phyloP scores from a whole-genome alignment of 2,113 vertebrate species.

The Tympanuchus pallidicinctus region DNA sequence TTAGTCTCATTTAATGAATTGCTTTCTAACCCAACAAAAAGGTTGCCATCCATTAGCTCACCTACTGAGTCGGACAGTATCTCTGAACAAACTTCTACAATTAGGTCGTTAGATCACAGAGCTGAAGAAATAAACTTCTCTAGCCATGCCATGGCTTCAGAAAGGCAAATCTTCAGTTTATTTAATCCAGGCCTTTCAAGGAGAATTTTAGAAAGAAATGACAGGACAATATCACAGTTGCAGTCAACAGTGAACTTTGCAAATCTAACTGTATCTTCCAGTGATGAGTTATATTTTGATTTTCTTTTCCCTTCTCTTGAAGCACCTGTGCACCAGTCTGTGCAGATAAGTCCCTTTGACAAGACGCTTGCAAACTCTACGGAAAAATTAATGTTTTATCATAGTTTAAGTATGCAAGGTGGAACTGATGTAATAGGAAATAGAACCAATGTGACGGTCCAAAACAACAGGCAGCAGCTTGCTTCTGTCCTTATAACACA shows the following conservation, averaged over 20 bases:
- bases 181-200: background rate
- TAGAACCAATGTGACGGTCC: background rate
- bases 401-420: background rate
- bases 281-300: background rate
- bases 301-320: conserved; percentile 37
- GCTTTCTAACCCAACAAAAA: conserved; percentile 44
- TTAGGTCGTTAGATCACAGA: background rate
- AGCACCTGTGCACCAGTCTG: background rate
- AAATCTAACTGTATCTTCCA: background rate
- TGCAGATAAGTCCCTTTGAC: conserved; percentile 8
- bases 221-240: background rate
- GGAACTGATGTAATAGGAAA: background rate
- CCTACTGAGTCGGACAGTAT: background rate
- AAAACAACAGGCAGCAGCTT: background rate
- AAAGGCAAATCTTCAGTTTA: conserved; percentile 31
- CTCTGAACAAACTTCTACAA: background rate
- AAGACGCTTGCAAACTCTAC: background rate
- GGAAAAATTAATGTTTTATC: background rate
- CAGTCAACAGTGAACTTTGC: background rate
- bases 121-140: background rate
- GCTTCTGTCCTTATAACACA: background rate
- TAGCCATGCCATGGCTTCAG: background rate
- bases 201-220: conserved; percentile 1
- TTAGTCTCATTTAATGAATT: conserved; percentile 20
- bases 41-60: conserved; percentile 5